phyloP scores from a whole-genome alignment of 2,113 vertebrate species.

The Terrapene triunguis region DNA sequence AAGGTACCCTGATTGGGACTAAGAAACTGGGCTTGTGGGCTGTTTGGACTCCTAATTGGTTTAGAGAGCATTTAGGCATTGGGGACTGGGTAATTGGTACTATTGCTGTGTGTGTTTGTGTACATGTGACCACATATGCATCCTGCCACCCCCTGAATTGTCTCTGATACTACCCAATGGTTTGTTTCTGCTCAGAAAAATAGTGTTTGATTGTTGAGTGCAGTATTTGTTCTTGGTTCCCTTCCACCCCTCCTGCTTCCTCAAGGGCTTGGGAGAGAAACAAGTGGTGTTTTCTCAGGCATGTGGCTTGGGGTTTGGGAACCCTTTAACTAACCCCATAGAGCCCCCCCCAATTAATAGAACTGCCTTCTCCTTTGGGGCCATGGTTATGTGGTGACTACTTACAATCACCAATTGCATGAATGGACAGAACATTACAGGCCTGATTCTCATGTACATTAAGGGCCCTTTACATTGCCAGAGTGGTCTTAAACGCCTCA shows the following conservation, averaged over 20 bases:
- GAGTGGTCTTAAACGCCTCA: not conserved
- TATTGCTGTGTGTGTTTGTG: not conserved
- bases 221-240: not conserved
- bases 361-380: not conserved
- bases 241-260: not conserved
- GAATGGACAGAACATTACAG: not conserved
- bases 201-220: not conserved
- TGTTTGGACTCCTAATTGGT: not conserved
- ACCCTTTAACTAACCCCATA: not conserved
- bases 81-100: not conserved
- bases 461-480: not conserved
- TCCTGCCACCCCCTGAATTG: not conserved
- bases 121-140: not conserved
- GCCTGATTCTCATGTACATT: not conserved
- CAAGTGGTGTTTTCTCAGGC: not conserved
- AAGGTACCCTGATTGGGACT: not conserved
- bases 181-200: not conserved
- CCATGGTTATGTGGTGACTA: not conserved
- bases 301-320: not conserved
- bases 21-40: not conserved
- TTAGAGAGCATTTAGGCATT: not conserved
- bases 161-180: not conserved
- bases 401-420: not conserved
- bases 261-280: not conserved
- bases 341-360: not conserved